Conservation (phyloP, 2,797 vertebrate species). For the Enteromius afrohamiltoni region DNA sequence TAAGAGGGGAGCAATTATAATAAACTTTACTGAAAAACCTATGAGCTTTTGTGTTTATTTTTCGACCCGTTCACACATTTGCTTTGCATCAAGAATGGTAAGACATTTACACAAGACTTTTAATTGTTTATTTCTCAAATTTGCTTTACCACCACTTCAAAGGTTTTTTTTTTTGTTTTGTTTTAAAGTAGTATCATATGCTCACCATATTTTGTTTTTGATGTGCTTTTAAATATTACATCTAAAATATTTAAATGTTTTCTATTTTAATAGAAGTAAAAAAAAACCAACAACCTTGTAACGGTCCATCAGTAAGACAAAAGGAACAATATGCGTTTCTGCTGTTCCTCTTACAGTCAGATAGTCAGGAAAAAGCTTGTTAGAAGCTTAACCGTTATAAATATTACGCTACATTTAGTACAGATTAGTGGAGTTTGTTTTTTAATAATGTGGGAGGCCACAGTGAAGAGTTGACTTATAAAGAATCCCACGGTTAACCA, state of each 20-base stretch:
- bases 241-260: no score
- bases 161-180: neutral
- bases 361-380: neutral
- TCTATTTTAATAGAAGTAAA: neutral
- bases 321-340: neutral
- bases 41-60: neutral
- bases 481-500: neutral
- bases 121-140: neutral
- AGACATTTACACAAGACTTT: neutral
- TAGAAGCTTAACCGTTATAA: neutral
- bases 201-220: neutral
- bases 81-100: neutral
- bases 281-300: neutral
- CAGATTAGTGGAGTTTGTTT: neutral
- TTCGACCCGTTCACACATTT: neutral
- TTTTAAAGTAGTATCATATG: neutral
- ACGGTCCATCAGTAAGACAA: neutral
- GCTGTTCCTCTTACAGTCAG: neutral
- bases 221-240: neutral
- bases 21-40: constrained; percentile 29
- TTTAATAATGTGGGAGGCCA: neutral
- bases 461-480: neutral
- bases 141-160: neutral
- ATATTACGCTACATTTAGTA: neutral
- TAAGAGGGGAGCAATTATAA: constrained; percentile 41